These are phyloP conservation scores for Zygothrica quintamaculata DNA, from an alignment of 2,888 invertebrate species.

Conservation along the genomic window DNA sequence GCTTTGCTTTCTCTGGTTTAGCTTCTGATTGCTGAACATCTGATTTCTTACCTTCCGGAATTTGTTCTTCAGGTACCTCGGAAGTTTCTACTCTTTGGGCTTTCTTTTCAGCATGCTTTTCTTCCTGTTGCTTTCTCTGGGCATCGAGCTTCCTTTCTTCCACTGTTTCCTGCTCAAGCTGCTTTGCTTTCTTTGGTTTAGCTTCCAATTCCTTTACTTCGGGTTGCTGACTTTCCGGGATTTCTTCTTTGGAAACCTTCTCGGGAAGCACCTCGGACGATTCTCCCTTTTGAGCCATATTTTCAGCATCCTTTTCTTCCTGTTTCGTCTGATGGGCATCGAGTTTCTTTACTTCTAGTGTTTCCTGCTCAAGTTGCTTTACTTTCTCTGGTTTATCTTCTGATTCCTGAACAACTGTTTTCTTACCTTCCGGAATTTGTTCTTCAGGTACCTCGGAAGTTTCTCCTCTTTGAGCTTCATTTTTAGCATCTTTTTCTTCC, in stretches of 20 bases:
- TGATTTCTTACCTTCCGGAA: conserved; percentile 2
- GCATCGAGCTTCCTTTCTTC: conserved; percentile 25
- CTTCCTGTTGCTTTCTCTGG: conserved; percentile 14
- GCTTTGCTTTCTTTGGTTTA: conserved; percentile 6
- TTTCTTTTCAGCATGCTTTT: conserved; percentile 11
- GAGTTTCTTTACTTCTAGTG: conserved; percentile 13
- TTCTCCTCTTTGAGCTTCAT: conserved; percentile 11
- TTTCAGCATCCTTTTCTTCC: conserved; percentile 1
- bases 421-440: too few species aligned
- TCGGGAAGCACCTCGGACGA: conserved; percentile 17
- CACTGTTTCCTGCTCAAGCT: conserved; percentile 2
- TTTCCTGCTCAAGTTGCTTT: conserved; percentile 6
- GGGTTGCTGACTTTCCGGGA: conserved; percentile 29
- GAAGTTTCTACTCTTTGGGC: conserved; percentile 10
- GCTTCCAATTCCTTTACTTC: conserved; percentile 5
- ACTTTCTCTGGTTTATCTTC: conserved; percentile 8
- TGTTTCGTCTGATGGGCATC: conserved; percentile 10
- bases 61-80: conserved; percentile 4
- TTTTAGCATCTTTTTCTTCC: conserved; percentile 14
- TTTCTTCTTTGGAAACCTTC: conserved; percentile 9
- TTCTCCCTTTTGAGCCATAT: conserved; percentile 10
- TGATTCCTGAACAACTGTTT: conserved; percentile 2
- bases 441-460: conserved; percentile 10
- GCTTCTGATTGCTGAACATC: conserved; percentile 21
- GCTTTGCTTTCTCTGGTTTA: conserved; percentile 8